Evolutionary conservation across 2,797 vertebrate genomes (phyloP).

Genomic region (Catharus ustulatus): DNA sequence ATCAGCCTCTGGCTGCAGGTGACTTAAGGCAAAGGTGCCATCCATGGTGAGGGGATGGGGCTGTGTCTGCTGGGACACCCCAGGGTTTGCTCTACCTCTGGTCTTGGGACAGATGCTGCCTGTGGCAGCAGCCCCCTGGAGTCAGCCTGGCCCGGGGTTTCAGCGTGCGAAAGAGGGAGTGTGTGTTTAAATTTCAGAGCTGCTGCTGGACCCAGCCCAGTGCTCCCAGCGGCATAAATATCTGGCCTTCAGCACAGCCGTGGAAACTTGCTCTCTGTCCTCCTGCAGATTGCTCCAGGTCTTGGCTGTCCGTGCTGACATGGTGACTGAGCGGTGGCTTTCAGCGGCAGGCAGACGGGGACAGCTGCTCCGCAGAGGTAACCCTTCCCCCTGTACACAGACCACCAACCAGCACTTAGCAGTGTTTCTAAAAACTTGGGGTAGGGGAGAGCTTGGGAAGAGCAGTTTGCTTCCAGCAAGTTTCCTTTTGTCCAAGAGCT

Average conservation of each 20-base stretch:
- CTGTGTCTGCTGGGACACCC: background rate
- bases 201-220: constrained; percentile 23
- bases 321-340: constrained; percentile 40
- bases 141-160: background rate
- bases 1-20: background rate
- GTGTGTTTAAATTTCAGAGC: constrained; percentile 44
- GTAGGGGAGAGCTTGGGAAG: background rate
- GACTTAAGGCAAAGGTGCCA: background rate
- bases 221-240: constrained; percentile 35
- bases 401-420: background rate
- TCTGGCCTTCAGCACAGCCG: constrained; percentile 35
- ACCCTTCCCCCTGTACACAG: background rate
- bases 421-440: background rate
- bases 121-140: background rate
- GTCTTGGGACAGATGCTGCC: background rate
- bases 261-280: background rate
- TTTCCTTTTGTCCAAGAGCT: background rate
- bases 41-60: too few species aligned
- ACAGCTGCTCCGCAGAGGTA: constrained; percentile 71
- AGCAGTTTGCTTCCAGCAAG: background rate
- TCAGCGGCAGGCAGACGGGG: constrained; percentile 35
- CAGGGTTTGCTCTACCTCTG: background rate
- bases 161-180: background rate
- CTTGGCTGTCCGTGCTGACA: constrained; percentile 2
- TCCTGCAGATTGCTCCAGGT: constrained; percentile 46